Conservation (phyloP, 2,113 vertebrate genomes). For the Chaetorhynchus papuensis region DNA sequence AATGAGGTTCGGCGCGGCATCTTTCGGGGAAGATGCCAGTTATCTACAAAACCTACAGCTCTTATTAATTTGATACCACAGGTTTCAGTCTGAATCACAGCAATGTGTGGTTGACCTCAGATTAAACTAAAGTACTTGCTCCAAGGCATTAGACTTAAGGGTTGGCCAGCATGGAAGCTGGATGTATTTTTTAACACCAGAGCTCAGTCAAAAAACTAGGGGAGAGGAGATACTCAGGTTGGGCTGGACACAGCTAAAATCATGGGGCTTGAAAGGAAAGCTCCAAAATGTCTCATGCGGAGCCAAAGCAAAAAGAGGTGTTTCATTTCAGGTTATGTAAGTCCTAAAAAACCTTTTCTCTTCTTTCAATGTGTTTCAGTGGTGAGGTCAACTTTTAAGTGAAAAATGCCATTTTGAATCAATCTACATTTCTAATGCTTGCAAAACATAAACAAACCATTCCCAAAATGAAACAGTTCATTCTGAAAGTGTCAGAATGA, state of each 20-base stretch:
- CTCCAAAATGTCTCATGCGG: neutral
- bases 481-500: constrained; percentile 59
- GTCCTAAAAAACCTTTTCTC: neutral
- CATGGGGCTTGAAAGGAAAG: neutral
- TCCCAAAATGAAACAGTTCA: constrained; percentile 49
- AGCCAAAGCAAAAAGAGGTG: constrained; percentile 8
- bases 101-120: constrained; percentile 55
- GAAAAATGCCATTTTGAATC: constrained; percentile 11
- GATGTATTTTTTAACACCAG: neutral
- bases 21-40: constrained; percentile 41
- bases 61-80: constrained; percentile 53
- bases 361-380: neutral
- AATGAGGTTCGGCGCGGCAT: neutral
- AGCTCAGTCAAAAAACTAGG: neutral
- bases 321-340: neutral
- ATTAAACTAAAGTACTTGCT: constrained; percentile 23
- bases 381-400: neutral
- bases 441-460: constrained; percentile 63
- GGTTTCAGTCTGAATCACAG: constrained; percentile 55
- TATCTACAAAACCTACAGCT: constrained; percentile 43
- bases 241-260: neutral
- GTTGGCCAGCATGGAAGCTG: neutral
- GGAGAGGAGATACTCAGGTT: neutral
- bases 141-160: neutral
- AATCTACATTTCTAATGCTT: constrained; percentile 43